phyloP scores from a whole-genome alignment of 2,113 vertebrate genomes.

The Sakesphorus luctuosus region DNA sequence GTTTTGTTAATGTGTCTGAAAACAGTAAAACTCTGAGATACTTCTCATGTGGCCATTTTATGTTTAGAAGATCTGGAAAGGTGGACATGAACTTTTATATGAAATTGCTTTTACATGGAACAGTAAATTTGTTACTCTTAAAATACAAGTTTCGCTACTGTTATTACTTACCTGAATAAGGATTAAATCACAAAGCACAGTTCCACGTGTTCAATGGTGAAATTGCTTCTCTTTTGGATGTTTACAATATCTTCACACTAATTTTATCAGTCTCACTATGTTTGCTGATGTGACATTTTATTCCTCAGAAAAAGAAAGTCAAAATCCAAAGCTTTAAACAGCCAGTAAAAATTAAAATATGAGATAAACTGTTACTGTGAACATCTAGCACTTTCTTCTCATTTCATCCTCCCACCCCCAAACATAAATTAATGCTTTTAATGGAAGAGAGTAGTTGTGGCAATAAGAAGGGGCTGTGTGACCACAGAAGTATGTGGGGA shows the following conservation, averaged over 20 bases:
- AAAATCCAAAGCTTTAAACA: not conserved
- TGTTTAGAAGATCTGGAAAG: not conserved
- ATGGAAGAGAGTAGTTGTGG: not conserved
- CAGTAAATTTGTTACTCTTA: not conserved
- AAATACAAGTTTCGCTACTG: not conserved
- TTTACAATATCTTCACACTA: not conserved
- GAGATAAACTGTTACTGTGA: not conserved
- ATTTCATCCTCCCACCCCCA: not conserved
- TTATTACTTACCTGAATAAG: not conserved
- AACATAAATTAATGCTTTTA: not conserved
- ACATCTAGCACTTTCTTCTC: not conserved
- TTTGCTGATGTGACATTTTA: not conserved
- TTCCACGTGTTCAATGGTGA: not conserved
- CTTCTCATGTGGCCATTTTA: not conserved
- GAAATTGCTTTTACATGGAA: not conserved
- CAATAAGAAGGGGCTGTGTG: not conserved
- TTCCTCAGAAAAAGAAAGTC: not conserved
- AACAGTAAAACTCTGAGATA: not conserved
- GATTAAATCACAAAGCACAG: not conserved
- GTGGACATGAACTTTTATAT: not conserved
- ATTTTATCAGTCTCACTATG: not conserved
- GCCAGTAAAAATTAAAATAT: slow-evolving; percentile 35
- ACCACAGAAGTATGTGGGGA: not conserved
- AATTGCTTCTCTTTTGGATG: not conserved
- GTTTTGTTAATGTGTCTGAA: not conserved